phyloP scores from a whole-genome alignment of 2,113 vertebrate species.

The Sigmodon hispidus region DNA sequence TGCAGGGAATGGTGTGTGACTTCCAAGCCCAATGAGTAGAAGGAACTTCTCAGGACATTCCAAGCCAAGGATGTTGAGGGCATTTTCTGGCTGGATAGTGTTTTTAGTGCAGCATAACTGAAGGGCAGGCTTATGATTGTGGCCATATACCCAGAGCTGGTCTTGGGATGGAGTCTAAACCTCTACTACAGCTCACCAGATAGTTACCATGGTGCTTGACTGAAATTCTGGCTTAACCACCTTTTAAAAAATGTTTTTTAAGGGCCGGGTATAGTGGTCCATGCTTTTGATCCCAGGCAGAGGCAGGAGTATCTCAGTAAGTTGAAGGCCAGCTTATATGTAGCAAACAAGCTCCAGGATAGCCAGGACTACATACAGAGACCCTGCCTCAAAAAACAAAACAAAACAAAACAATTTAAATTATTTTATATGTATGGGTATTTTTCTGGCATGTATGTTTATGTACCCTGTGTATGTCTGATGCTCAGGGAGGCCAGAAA shows the following conservation, averaged over 20 bases:
- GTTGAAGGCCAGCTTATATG: not conserved
- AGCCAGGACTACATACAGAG: not conserved
- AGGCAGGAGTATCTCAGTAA: not conserved
- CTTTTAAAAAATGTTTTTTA: not conserved
- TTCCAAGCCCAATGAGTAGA: not conserved
- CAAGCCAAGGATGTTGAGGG: not conserved
- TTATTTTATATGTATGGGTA: not conserved
- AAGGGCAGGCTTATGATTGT: not conserved
- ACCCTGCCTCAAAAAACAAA: not conserved
- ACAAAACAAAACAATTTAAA: not conserved
- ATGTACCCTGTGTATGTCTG: not conserved
- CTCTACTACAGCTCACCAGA: not conserved
- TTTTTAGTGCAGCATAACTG: not conserved
- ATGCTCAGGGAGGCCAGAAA: not conserved
- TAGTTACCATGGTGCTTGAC: not conserved
- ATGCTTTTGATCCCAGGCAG: not conserved
- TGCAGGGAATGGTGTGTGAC: not conserved
- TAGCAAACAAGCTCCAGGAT: not conserved
- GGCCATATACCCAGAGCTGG: not conserved
- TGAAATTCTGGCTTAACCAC: not conserved
- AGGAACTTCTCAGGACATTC: slow-evolving; percentile 24
- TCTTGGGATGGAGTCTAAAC: not conserved
- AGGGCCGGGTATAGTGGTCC: not conserved
- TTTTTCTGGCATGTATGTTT: not conserved
- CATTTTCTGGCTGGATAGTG: not conserved